A percentile compares a stretch with the other conserved stretches of the same genome.
phyloP scores from a whole-genome alignment of 2,797 vertebrate species.

The Tolypeutes matacus region DNA sequence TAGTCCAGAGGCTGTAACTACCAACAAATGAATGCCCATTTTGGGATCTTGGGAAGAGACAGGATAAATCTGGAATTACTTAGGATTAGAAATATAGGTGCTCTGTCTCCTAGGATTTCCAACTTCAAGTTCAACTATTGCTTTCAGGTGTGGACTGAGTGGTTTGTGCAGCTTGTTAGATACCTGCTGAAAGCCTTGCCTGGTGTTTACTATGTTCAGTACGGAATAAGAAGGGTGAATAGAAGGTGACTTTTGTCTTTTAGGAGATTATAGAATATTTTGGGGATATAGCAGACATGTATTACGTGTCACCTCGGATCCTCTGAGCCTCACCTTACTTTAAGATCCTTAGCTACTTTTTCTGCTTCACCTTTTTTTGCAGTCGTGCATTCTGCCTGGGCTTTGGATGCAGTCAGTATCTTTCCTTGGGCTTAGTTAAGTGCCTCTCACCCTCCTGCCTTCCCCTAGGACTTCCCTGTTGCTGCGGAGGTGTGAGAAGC shows the following conservation, averaged over 20 bases:
- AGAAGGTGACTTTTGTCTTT: not conserved
- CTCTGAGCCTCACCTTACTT: not conserved
- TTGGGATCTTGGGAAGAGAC: not conserved
- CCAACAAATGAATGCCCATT: not conserved
- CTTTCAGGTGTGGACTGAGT: not conserved
- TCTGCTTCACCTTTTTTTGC: not conserved
- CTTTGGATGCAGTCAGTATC: not conserved
- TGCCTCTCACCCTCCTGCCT: not conserved
- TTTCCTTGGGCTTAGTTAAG: not conserved
- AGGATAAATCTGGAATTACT: not conserved
- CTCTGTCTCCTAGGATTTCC: not conserved
- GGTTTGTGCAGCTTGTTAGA: not conserved
- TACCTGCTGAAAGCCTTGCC: not conserved
- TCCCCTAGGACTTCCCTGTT: not conserved
- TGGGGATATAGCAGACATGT: not conserved
- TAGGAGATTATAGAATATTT: not conserved
- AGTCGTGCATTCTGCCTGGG: not conserved
- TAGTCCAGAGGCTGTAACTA: conserved; percentile 6
- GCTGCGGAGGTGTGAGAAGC: not conserved
- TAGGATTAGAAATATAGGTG: not conserved
- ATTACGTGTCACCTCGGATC: not conserved
- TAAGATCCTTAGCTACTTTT: not conserved
- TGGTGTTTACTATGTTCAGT: not conserved
- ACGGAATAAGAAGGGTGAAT: not conserved
- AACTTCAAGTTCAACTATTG: not conserved